Base-by-base conservation (phyloP, 2,888 invertebrate species). In the Panopea generosa region DNA sequence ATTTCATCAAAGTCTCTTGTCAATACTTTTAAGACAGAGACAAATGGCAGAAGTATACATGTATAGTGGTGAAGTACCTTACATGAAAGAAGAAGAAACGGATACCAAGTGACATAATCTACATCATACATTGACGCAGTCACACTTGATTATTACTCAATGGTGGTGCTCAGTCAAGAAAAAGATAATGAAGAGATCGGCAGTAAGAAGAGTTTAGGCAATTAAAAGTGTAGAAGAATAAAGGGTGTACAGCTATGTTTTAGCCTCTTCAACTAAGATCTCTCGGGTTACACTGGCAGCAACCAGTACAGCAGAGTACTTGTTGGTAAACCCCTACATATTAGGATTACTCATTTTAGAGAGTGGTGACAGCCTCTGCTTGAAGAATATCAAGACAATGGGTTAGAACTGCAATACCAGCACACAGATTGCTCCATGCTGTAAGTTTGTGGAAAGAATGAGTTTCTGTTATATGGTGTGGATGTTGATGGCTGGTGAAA, bases 341-440 rank as follows among this genome's bases (percentile, higher is more conserved):
- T 61, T 61, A 47, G 29, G 29, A 26, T n/a, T n/a, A n/a, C n/a
- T n/a, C n/a, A n/a, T n/a, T n/a, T n/a, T n/a, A 24, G 49, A n/a
- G 49, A 47, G 1, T 11, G 26, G 26, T 7, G 60, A 45, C 11
- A 60, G 47, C 40, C 49, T 49, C 61, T 49, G 61, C 49, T 49
- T 61, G 61, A 61, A 61, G 61, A 29, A 49, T 61, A 47, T 49
- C 61, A 61, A 49, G 49, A 49, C 61, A 27, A 43, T 27, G 49
- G 61, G 26, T 26, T 61, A n/a, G n/a, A n/a, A n/a, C 49, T 1
- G 49, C 61, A 7, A 61, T 16, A 6, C n/a, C 7, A 2, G 61
- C 47, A 2, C 49, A 29, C 27, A 61, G 22, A 2, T 7, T 6
- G 29, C 49, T 61, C 49, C 61, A 61, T 1, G 27, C 14, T 11